Evolutionary conservation across 2,113 vertebrate genomes (phyloP), one percentile per base, ranked within the genome.

Genomic region (Zootoca vivipara): DNA sequence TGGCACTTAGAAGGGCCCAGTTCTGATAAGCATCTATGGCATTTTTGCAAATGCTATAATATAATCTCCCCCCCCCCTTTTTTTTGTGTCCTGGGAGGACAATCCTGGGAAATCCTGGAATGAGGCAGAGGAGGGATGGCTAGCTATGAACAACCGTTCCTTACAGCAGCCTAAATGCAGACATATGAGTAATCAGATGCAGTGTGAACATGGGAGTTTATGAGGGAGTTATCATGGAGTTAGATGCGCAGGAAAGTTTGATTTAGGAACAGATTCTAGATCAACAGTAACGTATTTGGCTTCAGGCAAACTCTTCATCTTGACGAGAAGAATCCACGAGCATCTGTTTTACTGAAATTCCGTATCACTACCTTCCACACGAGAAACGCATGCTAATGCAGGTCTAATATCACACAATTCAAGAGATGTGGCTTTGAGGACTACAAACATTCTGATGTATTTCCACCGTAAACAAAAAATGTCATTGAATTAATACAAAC

Each of bases 21-120:
- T 30, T 46, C 74, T 30, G 24, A 87, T 24, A 0, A 0, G 18
- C 85, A 74, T 4, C 42, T 65, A 18, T 0, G n/a, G 70, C 1
- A 38, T 83, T 52, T 46, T 1, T 33, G 82, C 40, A 0, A 69
- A 84, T 42, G 72, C 28, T 1, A 62, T 20, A 4, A 62, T 62
- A 62, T 62, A 46, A 46, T 46, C 10, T 46, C 2, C 46, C 46
- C 46, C 46, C 46, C 2, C 0, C 10, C 2, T 46, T 10, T 46
- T 8, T 46, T 46, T 12, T 46, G 8, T 62, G 58, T 42, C 4
- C 16, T 15, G 35, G 0, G 0, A 6, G 0, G 33, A 7, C 6
- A 65, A 73, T 6, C 22, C 24, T n/a, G 15, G n/a, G n/a, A 42
- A 87, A 64, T n/a, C 65, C 4, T 28, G 40, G 46, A 0, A 3